Conservation (phyloP, 2,113 vertebrate species). For the Percopsis transmontana region DNA sequence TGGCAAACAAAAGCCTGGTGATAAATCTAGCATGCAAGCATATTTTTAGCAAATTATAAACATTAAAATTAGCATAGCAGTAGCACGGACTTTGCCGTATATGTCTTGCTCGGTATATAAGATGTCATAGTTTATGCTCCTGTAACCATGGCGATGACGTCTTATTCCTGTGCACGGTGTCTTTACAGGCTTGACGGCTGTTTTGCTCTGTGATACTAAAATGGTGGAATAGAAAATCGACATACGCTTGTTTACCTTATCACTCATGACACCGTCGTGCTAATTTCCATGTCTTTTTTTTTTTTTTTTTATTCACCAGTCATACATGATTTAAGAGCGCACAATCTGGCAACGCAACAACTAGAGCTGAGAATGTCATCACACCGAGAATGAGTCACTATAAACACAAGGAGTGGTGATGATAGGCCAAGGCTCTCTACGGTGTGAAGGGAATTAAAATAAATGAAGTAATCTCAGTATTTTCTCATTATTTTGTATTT, state of each 20-base stretch:
- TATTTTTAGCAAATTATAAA: conserved; percentile 21
- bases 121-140: conserved; percentile 54
- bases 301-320: conserved; percentile 2
- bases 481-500: not conserved
- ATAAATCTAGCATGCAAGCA: not conserved
- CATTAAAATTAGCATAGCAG: conserved; percentile 10
- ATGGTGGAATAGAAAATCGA: conserved; percentile 30
- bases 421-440: conserved; percentile 48
- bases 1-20: conserved; percentile 36
- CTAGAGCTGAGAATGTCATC: conserved; percentile 65
- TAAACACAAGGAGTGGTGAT: conserved; percentile 53
- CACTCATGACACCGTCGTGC: conserved; percentile 6
- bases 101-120: conserved; percentile 23
- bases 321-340: conserved; percentile 48
- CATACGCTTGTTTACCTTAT: conserved; percentile 26
- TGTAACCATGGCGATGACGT: conserved; percentile 64
- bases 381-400: conserved; percentile 68
- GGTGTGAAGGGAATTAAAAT: conserved; percentile 43
- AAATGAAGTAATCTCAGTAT: conserved; percentile 24
- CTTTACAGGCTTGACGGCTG: conserved; percentile 30
- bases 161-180: conserved; percentile 67
- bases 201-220: conserved; percentile 35
- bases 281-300: conserved; percentile 8
- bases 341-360: conserved; percentile 54
- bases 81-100: not conserved